Base-by-base conservation (phyloP, 2,888 invertebrate genomes). In the Volucella zonaria region DNA sequence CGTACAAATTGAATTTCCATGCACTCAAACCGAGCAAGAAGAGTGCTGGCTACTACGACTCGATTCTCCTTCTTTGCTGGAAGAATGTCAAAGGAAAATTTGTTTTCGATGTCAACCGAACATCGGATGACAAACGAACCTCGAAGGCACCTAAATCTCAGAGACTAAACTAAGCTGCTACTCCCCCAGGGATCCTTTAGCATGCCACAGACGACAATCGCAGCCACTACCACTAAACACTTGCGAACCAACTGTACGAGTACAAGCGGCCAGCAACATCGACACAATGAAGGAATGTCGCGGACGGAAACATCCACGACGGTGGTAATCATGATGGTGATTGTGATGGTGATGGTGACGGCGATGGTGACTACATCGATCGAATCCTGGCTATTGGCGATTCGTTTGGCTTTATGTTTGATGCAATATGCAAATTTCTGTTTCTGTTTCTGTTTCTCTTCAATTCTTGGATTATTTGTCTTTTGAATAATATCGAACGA, bases 101-200 rank as follows among this genome's bases (percentile, higher is more conserved):
- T 83, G 75, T 83, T 80, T 83, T 75, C 80, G 75, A 75, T 83
- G 80, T 80, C 83, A 75, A 83, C 80, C 23, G 66, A 80, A 83
- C 83, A 83, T 80, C 75, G 83, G 75, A 83, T 83, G 83, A 80
- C 75, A 80, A 83, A 83, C 80, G 80, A 75, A 83, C 75, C 75
- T 80, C 71, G 80, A 61, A 80, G 75, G 75, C 75, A 83, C 82
- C 75, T 83, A 83, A 83, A 83, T 83, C 80, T 83, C 56, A 42
- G 71, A 66, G 71, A 66, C 70, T 66, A 59, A 83, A 75, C 70
- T 74, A 71, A 62, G 66, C 59, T 38, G 78, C 42, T 79, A 75
- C 70, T 83, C 80, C 80, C 79, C 74, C 71, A 75, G 79, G 74
- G 66, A 74, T 66, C 59, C 75, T 49, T 12, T 54, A 58, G 62